A percentile compares a stretch with the other conserved stretches of the same genome.
These are phyloP conservation scores for Isurus oxyrinchus DNA, from an alignment of 2,113 vertebrate species.

Conservation along the genomic window DNA sequence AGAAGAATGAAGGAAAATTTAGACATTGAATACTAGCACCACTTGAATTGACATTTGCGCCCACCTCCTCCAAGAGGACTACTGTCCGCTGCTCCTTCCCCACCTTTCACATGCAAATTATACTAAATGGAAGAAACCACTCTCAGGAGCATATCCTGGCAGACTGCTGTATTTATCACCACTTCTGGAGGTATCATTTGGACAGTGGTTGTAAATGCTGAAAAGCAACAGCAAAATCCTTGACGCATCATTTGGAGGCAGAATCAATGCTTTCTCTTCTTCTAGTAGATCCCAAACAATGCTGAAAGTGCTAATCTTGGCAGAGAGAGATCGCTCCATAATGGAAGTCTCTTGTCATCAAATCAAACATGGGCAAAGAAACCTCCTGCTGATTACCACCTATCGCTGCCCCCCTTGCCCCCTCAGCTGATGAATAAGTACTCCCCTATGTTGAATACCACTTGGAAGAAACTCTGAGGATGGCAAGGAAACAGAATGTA, in stretches of 20 bases:
- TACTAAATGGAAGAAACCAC: background rate
- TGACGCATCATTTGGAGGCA: background rate
- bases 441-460: no score
- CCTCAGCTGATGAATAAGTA: no score
- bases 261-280: background rate
- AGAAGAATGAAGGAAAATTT: background rate
- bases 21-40: background rate
- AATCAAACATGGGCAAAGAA: no score
- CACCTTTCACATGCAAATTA: background rate
- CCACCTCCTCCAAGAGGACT: background rate
- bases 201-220: background rate
- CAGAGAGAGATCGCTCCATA: background rate
- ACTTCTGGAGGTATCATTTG: background rate
- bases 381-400: no score
- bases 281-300: background rate
- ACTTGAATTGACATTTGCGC: background rate
- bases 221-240: background rate
- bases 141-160: background rate
- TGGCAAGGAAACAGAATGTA: no score
- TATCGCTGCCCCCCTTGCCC: no score
- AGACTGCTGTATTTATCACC: background rate
- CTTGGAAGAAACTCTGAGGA: no score
- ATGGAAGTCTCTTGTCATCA: no score
- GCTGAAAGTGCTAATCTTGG: background rate
- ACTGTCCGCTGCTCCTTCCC: background rate